Evolutionary conservation across 2,797 vertebrate species (phyloP).

Genomic region (Brachyalestes nurse): DNA sequence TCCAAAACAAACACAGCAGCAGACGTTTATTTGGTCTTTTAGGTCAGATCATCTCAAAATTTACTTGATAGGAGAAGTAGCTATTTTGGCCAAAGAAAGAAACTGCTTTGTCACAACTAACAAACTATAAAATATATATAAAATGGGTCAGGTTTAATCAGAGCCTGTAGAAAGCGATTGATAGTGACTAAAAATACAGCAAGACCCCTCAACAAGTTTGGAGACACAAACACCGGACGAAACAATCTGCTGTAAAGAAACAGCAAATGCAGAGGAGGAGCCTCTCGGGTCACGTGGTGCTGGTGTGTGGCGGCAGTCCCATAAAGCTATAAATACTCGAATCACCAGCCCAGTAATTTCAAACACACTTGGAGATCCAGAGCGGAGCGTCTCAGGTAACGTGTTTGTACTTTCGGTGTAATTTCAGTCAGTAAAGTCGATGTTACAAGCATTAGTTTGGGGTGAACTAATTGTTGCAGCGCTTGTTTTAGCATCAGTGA

Average conservation of each 20-base stretch:
- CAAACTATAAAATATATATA: background rate
- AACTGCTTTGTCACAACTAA: background rate
- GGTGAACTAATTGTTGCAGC: no score
- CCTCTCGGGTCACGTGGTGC: background rate
- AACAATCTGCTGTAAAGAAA: background rate
- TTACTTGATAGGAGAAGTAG: background rate
- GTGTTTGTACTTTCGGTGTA: no score
- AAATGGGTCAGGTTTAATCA: background rate
- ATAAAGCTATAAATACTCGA: constrained; percentile 24
- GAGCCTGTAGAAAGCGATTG: background rate
- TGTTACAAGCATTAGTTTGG: no score
- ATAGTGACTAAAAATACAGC: background rate
- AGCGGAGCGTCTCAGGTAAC: background rate
- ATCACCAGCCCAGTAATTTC: background rate
- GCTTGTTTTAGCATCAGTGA: no score
- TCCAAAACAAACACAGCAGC: background rate
- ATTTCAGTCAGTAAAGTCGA: no score
- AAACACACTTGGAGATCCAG: background rate
- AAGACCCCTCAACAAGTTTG: background rate
- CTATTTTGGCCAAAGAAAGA: background rate
- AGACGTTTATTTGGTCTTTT: background rate
- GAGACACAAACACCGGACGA: background rate
- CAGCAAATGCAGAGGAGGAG: background rate
- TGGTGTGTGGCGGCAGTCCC: background rate
- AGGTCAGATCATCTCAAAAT: background rate